These are phyloP conservation scores for Manis pentadactyla DNA, from an alignment of 2,797 vertebrate species.

Conservation along the genomic window DNA sequence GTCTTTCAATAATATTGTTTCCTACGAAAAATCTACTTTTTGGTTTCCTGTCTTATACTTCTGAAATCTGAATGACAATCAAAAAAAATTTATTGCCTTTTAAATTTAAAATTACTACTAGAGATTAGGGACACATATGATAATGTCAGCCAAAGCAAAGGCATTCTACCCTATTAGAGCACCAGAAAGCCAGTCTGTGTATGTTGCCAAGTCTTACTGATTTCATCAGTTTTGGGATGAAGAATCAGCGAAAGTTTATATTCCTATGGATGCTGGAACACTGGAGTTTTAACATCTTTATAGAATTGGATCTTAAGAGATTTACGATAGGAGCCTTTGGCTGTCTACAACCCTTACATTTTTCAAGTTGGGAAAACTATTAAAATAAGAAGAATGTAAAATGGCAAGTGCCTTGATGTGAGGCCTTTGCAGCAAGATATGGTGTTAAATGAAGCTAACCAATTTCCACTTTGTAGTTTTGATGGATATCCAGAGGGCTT, in stretches of 20 bases:
- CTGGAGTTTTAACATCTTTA: conserved; percentile 48
- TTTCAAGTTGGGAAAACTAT: conserved; percentile 61
- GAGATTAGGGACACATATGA: neutral
- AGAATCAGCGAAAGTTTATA: conserved; percentile 45
- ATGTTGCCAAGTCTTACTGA: neutral
- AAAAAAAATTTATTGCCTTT: conserved; percentile 46
- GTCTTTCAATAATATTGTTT: conserved; percentile 33
- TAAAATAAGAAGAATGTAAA: conserved; percentile 73
- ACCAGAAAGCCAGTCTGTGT: neutral
- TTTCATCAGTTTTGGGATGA: conserved; percentile 24
- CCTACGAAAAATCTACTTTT: conserved; percentile 42
- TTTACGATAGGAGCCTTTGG: conserved; percentile 46
- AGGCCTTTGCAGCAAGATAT: conserved; percentile 43
- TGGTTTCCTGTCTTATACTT: conserved; percentile 31
- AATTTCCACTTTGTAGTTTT: conserved; percentile 71
- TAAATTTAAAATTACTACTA: conserved; percentile 43
- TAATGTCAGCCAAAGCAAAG: neutral
- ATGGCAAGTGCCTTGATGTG: conserved; percentile 55
- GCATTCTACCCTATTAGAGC: neutral
- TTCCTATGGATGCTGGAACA: conserved; percentile 16
- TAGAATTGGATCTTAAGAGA: conserved; percentile 44
- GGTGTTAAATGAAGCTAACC: conserved; percentile 72
- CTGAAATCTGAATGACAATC: conserved; percentile 54
- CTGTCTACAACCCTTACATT: conserved; percentile 34
- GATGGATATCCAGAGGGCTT: conserved; percentile 66